These are phyloP conservation scores for Drosophila lacicola DNA, from an alignment of 2,888 invertebrate genomes.

Conservation along the genomic window DNA sequence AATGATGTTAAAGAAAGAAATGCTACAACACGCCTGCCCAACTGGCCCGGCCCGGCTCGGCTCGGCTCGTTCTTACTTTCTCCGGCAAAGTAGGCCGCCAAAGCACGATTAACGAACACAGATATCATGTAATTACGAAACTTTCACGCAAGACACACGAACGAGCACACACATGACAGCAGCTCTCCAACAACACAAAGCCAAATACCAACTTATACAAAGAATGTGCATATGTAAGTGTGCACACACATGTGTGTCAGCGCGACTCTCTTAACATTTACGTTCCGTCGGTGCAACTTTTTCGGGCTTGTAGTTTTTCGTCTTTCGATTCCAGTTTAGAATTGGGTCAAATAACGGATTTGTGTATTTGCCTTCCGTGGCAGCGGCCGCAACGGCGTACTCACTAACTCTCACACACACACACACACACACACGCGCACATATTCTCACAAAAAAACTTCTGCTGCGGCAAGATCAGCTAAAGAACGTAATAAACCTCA, in stretches of 20 bases:
- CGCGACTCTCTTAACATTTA: constrained; percentile 48
- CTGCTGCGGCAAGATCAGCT: constrained; percentile 65
- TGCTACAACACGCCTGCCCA: constrained; percentile 22
- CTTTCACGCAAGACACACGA: constrained; percentile 74
- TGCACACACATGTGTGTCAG: constrained; percentile 5
- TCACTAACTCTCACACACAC: constrained; percentile 35
- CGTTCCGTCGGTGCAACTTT: constrained; percentile 32
- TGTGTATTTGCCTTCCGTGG: constrained; percentile 63
- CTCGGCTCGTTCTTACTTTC: constrained; percentile 74
- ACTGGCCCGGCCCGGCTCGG: constrained; percentile 19
- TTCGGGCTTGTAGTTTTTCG: constrained; percentile 60
- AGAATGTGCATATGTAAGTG: constrained; percentile 6
- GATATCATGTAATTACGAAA: constrained; percentile 75
- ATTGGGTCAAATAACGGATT: constrained; percentile 83
- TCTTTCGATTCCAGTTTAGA: constrained; percentile 79
- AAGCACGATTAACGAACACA: constrained; percentile 56
- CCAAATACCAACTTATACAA: constrained; percentile 15
- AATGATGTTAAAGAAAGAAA: constrained; percentile 70
- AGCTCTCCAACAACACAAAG: constrained; percentile 3
- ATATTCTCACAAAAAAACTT: constrained; percentile 29
- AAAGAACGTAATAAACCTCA: constrained; percentile 75
- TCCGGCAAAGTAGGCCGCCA: constrained; percentile 64
- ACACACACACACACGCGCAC: constrained; percentile 22
- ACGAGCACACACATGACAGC: constrained; percentile 38
- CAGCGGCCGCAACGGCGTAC: constrained; percentile 40